Evolutionary conservation across 2,113 vertebrate genomes (phyloP).

Genomic region (Pipa parva): DNA sequence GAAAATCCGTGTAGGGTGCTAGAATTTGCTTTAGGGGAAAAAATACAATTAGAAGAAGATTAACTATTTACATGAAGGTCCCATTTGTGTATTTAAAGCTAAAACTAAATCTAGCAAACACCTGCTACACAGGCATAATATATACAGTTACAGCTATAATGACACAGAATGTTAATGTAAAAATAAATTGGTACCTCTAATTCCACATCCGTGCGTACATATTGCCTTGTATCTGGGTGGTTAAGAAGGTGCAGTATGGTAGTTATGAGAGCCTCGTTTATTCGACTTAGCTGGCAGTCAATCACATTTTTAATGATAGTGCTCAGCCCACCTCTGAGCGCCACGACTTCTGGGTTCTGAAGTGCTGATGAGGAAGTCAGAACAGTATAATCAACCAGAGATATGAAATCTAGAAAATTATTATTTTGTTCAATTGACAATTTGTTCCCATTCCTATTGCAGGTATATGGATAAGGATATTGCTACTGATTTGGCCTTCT

Average conservation of each 20-base stretch:
- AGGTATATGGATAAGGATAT: no score
- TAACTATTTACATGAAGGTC: no score
- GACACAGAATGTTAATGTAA: no score
- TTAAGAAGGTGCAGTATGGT: slow-evolving; percentile 96
- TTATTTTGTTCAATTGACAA: no score
- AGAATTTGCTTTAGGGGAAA: slow-evolving; percentile 83
- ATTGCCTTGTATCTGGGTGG: slow-evolving; percentile 93
- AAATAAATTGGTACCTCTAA: no score
- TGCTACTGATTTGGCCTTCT: no score
- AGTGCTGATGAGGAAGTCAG: slow-evolving; percentile 69
- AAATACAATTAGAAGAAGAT: slow-evolving; percentile 38
- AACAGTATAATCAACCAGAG: background rate
- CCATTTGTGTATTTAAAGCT: no score
- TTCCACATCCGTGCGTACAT: slow-evolving; percentile 89
- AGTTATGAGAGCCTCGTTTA: slow-evolving; percentile 96
- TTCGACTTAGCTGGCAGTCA: slow-evolving; percentile 93
- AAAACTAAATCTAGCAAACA: no score
- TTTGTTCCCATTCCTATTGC: no score
- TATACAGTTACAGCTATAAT: no score
- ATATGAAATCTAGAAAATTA: background rate
- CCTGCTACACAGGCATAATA: no score
- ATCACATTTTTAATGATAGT: slow-evolving; percentile 96
- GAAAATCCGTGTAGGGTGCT: slow-evolving; percentile 97
- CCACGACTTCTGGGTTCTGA: slow-evolving; percentile 96
- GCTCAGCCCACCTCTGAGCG: slow-evolving; percentile 88